These are phyloP conservation scores for Hartigia nigra DNA, from an alignment of 2,888 invertebrate species.

Conservation along the genomic window DNA sequence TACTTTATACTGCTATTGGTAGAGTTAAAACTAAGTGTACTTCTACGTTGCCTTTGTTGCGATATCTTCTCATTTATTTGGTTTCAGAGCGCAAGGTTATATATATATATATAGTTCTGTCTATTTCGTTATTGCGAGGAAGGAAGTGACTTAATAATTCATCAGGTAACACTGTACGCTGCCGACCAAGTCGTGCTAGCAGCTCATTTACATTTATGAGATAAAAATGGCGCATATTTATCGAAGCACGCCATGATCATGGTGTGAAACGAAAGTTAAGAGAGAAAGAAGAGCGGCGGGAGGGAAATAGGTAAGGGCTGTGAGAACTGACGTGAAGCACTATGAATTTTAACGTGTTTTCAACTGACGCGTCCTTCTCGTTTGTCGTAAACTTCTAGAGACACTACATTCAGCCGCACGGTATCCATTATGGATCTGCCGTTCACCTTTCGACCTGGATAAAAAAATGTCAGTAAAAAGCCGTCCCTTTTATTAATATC, in stretches of 20 bases:
- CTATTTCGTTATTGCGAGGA: conserved; percentile 32
- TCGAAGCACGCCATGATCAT: conserved; percentile 24
- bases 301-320: conserved; percentile 9
- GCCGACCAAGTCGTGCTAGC: conserved; percentile 23
- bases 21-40: conserved; percentile 10
- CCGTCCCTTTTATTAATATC: not conserved
- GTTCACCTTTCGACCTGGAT: not conserved
- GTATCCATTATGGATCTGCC: not conserved
- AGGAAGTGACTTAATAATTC: conserved; percentile 38
- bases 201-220: conserved; percentile 41
- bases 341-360: conserved; percentile 13
- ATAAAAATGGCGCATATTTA: conserved; percentile 35
- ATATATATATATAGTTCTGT: conserved; percentile 20
- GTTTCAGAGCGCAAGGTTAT: conserved; percentile 26
- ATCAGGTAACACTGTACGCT: conserved; percentile 24
- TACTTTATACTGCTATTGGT: not conserved
- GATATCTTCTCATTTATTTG: conserved; percentile 29
- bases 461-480: not conserved
- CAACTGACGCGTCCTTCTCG: not conserved
- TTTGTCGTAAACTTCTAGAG: not conserved
- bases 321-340: not conserved
- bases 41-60: conserved; percentile 22
- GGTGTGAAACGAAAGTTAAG: conserved; percentile 18
- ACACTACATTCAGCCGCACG: not conserved
- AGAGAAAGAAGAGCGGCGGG: not conserved